Evolutionary conservation across 64 coral and sea anemone genomes (phyloP).

Genomic region (Stylophora pistillata): DNA sequence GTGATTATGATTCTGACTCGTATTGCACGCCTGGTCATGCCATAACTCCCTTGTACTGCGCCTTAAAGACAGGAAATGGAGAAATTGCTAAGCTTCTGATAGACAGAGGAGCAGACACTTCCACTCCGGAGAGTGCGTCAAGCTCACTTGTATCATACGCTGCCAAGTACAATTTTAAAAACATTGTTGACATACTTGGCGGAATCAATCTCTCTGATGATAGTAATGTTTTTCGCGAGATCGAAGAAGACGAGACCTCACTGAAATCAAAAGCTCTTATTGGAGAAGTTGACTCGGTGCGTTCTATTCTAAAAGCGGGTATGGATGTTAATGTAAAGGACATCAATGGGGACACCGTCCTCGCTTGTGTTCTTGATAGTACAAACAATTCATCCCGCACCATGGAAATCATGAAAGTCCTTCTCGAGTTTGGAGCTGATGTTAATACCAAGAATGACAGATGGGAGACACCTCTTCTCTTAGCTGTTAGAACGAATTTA

Average conservation of each 20-base stretch:
- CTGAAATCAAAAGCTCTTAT: not conserved
- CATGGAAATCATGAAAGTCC: slow-evolving; percentile 14
- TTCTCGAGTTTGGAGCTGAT: slow-evolving; percentile 12
- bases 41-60: not conserved
- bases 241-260: not conserved
- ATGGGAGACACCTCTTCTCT: not conserved
- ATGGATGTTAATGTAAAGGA: not conserved
- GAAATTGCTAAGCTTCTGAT: slow-evolving; percentile 17
- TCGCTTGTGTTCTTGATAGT: not conserved
- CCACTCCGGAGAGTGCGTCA: not conserved
- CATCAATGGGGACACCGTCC: not conserved
- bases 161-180: not conserved
- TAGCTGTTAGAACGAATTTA: not conserved
- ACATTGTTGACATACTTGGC: not conserved
- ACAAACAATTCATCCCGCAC: not conserved
- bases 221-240: too few relatives aligned
- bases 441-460: slow-evolving; percentile 6
- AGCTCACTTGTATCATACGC: not conserved
- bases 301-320: not conserved
- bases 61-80: not conserved
- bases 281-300: not conserved
- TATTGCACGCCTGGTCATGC: not conserved
- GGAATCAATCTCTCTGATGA: not conserved
- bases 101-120: not conserved
- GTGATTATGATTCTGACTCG: not conserved